A percentile compares a stretch with the other conserved stretches of the same genome.
These are phyloP conservation scores for Mactromeris polynyma DNA, from an alignment of 2,888 invertebrate genomes.

Conservation along the genomic window DNA sequence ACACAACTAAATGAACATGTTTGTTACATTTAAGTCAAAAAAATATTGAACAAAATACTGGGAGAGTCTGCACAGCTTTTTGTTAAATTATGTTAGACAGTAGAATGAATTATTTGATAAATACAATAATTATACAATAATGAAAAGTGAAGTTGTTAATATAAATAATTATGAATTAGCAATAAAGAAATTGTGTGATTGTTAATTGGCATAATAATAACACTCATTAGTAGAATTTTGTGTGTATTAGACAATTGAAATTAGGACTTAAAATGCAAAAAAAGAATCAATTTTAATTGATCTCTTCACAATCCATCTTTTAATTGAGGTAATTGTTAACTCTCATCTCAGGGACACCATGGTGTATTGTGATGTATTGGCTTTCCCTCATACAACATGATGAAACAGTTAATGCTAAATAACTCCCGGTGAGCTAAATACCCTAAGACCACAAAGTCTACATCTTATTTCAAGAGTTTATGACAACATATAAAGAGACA, in stretches of 20 bases:
- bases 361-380: too few species aligned
- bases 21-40: too few species aligned
- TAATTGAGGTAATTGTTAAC: too few species aligned
- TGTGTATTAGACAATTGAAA: too few species aligned
- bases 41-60: too few species aligned
- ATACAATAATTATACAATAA: background rate
- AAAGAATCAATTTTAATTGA: too few species aligned
- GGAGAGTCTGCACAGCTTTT: background rate
- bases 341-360: too few species aligned
- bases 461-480: background rate
- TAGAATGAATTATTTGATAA: background rate
- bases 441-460: background rate
- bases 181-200: background rate
- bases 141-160: background rate
- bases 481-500: background rate
- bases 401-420: too few species aligned
- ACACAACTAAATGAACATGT: too few species aligned
- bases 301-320: too few species aligned
- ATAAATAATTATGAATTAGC: background rate
- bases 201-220: background rate
- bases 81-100: background rate
- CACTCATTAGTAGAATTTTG: background rate
- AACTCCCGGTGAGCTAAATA: background rate
- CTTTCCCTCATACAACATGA: too few species aligned
- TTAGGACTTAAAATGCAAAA: too few species aligned